A percentile compares a stretch with the other conserved stretches of the same genome.
phyloP scores from a whole-genome alignment of 1,140 invertebrate genomes.

The Lordiphosa collinella region DNA sequence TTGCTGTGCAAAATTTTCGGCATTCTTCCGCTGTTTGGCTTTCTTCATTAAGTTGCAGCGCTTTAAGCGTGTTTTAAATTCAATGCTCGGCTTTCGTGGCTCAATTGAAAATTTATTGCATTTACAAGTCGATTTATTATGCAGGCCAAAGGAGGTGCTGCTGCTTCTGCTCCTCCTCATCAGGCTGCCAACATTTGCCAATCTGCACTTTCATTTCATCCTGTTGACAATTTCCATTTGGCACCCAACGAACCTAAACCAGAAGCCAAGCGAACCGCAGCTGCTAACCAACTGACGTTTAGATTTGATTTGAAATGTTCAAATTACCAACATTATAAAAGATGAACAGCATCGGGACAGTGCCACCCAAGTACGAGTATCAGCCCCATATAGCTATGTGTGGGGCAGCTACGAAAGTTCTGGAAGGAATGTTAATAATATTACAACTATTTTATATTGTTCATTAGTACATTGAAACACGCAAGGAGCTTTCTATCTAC shows the following conservation, averaged over 20 bases:
- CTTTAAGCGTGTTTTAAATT: conserved; percentile 57
- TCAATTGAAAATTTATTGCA: conserved; percentile 71
- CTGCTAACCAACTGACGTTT: conserved; percentile 72
- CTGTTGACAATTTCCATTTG: conserved; percentile 75
- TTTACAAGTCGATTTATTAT: conserved; percentile 76
- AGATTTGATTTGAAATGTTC: conserved; percentile 76
- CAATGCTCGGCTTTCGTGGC: conserved; percentile 42
- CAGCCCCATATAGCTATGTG: conserved; percentile 10
- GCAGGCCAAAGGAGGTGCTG: conserved; percentile 23
- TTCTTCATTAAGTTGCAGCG: conserved; percentile 39
- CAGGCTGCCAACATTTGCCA: conserved; percentile 54
- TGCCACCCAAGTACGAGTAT: conserved; percentile 3
- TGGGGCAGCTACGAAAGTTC: conserved; percentile 2
- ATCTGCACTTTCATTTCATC: conserved; percentile 75
- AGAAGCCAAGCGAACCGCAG: conserved; percentile 44
- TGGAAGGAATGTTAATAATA: not conserved
- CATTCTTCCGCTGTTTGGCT: conserved; percentile 35
- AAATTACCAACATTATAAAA: conserved; percentile 77
- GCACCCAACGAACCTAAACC: conserved; percentile 4
- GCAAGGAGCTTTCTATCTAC: no score
- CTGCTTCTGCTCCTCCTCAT: conserved; percentile 39
- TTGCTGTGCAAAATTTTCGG: conserved; percentile 62
- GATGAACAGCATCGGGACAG: conserved; percentile 51
- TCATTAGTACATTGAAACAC: no score
- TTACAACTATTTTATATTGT: no score